Evolutionary conservation across 2,888 invertebrate species (phyloP), one percentile per base, ranked within the genome.

Genomic region (Baronia brevicornis): DNA sequence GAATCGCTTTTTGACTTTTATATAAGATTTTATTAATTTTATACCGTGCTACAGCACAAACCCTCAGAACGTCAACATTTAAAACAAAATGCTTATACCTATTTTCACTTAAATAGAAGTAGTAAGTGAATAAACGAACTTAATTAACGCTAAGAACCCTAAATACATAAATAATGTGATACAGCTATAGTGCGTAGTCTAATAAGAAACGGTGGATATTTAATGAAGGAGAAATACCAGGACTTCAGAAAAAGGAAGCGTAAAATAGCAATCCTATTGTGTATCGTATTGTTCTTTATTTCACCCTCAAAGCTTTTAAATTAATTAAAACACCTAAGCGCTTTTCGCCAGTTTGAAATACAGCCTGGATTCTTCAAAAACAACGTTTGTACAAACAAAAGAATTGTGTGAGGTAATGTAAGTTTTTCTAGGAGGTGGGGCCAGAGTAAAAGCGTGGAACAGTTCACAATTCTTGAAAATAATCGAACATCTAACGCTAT

Each of bases 241-340:
- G 41, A 49, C 48, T 50, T 54, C 46, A 45, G 32, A 43, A 43
- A 46, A 43, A 41, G 39, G 31, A 34, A 31, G 39, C 43, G 38
- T 41, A 49, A 54, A 51, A 52, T 41, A 46, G 44, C 43, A 47
- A 44, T 48, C 32, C 38, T 33, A 47, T 49, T 48, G 47, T 48
- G 34, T 39, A 31, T 38, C 43, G 34, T 33, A 47, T 48, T 26
- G 29, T 51, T 51, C 51, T 48, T 49, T 54, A 46, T 43, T 40
- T 48, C 44, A 35, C 43, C 37, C 33, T 38, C 45, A 46, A 47
- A 60, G 63, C 67, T 71, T 61, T 73, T 72, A 65, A 74, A 75
- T 74, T 75, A 75, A 77, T 77, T 77, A 74, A 31, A 71, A 62
- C 60, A 64, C 63, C 62, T 61, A 54, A 60, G 53, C 52, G 54